Base-by-base conservation (phyloP, 2,888 invertebrate genomes). In the Ypsolopha scabrella region DNA sequence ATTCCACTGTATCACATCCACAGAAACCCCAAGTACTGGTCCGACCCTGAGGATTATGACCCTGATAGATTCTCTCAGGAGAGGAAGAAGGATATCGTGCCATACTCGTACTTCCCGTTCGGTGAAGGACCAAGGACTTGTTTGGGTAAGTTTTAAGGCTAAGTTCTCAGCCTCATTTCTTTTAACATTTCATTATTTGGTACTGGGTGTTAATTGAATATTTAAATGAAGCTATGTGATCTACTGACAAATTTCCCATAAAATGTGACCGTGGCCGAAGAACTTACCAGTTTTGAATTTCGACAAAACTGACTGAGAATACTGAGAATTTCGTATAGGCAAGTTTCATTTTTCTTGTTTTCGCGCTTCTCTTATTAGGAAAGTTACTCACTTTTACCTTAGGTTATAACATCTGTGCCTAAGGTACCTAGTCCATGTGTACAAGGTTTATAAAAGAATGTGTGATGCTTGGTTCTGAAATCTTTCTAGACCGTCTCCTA, bases 61-160 rank as follows among this genome's bases (percentile, higher is more conserved):
- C 83, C 82, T 0, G 78, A 80, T 47, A 58, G 83, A 34, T 81
- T 81, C 55, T 53, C 72, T 0, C 60, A 60, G 0, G 72, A 68
- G 2, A 61, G 70, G 14, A 78, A 62, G 48, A 52, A 56, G 0
- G 62, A 68, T 10, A 63, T 80, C 2, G 69, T 55, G 14, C 75
- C 72, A 0, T 79, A 68, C 48, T 75, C 73, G 0, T 81, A 72
- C 53, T 56, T 79, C 48, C 79, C 81, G 0, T 83, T 80, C 53
- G 81, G 82, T 10, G 80, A 76, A 53, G 80, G 81, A 1, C 77
- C 70, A 0, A 67, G 80, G 53, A 60, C 68, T 43, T 82, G 82
- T 54, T 67, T 82, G 10, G 82, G 82, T 81, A 62, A 64, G 68
- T 64, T 11, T 36, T 24, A 24, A 24, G 4, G 24, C 24, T n/a